These are phyloP conservation scores for Labrus mixtus DNA, from an alignment of 2,113 vertebrate genomes.

Conservation along the genomic window DNA sequence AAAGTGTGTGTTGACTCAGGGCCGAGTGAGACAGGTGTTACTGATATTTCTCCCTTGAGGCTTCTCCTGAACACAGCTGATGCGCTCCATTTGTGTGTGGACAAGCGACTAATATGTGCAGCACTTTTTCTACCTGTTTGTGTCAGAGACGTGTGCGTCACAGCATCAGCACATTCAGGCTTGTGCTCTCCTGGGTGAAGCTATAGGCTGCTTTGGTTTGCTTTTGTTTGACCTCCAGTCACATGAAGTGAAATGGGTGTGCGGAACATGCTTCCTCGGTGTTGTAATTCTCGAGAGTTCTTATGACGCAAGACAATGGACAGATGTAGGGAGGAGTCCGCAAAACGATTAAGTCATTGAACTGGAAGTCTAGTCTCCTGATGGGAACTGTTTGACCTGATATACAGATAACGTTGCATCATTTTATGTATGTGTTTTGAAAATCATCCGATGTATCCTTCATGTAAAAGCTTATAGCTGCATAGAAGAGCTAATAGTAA, in stretches of 20 bases:
- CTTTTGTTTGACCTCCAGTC: neutral
- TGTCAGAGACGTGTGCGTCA: neutral
- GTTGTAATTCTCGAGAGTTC: conserved; percentile 58
- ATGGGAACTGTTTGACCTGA: neutral
- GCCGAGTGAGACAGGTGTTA: conserved; percentile 25
- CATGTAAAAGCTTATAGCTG: neutral
- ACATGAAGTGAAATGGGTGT: conserved; percentile 39
- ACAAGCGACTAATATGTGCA: neutral
- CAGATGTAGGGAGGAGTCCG: conserved; percentile 70
- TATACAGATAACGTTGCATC: neutral
- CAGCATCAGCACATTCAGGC: neutral
- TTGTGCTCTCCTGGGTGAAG: neutral
- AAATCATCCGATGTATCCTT: neutral
- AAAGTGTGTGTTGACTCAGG: conserved; percentile 21
- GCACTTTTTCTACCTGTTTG: neutral
- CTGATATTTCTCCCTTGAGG: conserved; percentile 24
- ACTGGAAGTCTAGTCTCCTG: neutral
- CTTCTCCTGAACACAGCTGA: conserved; percentile 1
- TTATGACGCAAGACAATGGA: conserved; percentile 54
- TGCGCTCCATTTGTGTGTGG: conserved; percentile 22
- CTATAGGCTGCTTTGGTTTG: conserved; percentile 9
- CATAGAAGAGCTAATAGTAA: neutral
- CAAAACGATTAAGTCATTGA: conserved; percentile 17
- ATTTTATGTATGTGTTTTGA: conserved; percentile 2
- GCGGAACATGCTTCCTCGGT: conserved; percentile 53